These are phyloP conservation scores for Conomelus anceps DNA, from an alignment of 2,888 invertebrate species.

Conservation along the genomic window DNA sequence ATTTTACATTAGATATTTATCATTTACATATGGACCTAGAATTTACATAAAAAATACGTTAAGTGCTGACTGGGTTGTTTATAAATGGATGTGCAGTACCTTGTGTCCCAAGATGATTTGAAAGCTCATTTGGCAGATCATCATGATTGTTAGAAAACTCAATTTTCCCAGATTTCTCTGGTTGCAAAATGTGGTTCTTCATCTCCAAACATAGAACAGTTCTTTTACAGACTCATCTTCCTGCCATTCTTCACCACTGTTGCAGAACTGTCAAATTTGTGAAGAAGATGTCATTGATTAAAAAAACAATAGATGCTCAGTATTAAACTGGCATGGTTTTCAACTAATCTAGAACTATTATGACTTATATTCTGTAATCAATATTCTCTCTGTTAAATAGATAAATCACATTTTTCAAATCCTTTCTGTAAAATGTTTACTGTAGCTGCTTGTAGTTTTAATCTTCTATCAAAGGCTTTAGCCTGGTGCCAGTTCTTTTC, in stretches of 20 bases:
- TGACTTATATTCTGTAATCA: background rate
- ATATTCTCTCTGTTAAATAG: background rate
- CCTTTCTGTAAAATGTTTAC: no score
- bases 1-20: no score
- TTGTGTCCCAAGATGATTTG: background rate
- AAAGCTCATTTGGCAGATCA: background rate
- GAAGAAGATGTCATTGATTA: constrained; percentile 10
- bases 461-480: constrained; percentile 3
- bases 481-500: constrained; percentile 1
- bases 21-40: no score
- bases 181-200: background rate
- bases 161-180: background rate
- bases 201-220: constrained; percentile 1
- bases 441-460: background rate
- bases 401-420: background rate
- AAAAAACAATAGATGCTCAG: constrained; percentile 11
- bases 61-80: no score
- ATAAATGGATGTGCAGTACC: no score
- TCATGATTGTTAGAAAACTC: background rate
- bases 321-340: constrained; percentile 9
- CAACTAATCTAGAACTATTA: background rate
- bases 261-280: constrained; percentile 3
- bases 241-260: constrained; percentile 12
- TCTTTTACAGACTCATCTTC: constrained; percentile 15
- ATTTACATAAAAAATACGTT: no score